Evolutionary conservation across 1,140 invertebrate species (phyloP), one percentile per base, ranked within the genome.

Genomic region (Magallana angulata): DNA sequence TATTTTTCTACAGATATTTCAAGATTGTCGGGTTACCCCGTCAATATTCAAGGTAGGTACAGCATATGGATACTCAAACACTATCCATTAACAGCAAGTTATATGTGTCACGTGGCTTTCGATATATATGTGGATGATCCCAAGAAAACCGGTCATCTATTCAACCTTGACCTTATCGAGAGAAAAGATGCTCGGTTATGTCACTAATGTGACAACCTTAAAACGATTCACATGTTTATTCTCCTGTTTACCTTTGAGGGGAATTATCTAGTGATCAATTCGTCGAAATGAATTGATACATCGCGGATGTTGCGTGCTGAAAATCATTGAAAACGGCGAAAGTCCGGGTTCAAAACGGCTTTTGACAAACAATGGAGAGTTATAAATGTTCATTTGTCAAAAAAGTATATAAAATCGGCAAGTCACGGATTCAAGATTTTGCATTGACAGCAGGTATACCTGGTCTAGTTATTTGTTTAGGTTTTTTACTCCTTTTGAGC

Each of bases 191-290:
- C 18, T 18, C 16, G 16, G 18, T n/a, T 64, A 64, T 64, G 60
- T 64, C 60, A 64, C 60, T 64, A 16, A 64, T 64, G 60, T 18
- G 16, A 18, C 60, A 62, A 62, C 12, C 60, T 62, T 62, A 62
- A n/a, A 12, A 64, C 16, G 60, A 64, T 64, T 64, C 18, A 64
- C 18, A n/a, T 64, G 16, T 64, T 64, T 64, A 64, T 64, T 16
- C 60, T 64, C 18, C 18, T 64, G 18, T 64, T 64, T 64, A 16
- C 60, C 12, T 64, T 16, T 64, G 60, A 18, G 60, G 7, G 18
- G 60, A 64, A 64, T 64, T 64, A 64, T 64, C 60, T 64, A 64
- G 36, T 48, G 36, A 64, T 64, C 14, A 16, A 64, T 64, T 64
- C 14, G 16, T 5, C 60, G 16, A 16, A n/a, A 64, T 64, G n/a